These are phyloP conservation scores for Agonopterix alstromeriana DNA, from an alignment of 2,888 invertebrate genomes.

Conservation along the genomic window DNA sequence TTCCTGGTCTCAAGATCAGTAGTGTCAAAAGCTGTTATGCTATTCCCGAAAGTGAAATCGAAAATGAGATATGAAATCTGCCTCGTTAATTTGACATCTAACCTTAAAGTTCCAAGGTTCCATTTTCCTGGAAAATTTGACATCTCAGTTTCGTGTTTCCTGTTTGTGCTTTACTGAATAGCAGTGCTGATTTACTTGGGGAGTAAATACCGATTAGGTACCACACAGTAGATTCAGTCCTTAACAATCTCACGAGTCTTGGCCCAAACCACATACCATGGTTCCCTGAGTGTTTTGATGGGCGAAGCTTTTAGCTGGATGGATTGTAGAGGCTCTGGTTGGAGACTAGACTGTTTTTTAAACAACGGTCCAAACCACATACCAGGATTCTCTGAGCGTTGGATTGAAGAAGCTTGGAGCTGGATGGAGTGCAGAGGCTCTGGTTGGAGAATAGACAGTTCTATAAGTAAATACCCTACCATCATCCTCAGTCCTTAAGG, in stretches of 20 bases:
- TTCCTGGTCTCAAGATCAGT: too few species aligned
- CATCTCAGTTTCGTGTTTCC: too few species aligned
- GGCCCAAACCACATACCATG: conserved; percentile 25
- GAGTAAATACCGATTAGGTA: too few species aligned
- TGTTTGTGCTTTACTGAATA: too few species aligned
- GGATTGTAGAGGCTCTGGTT: conserved; percentile 8
- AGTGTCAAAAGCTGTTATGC: too few species aligned
- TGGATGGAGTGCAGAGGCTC: conserved; percentile 11
- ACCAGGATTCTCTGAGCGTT: conserved; percentile 20
- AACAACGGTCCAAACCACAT: conserved; percentile 82
- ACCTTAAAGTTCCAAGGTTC: too few species aligned
- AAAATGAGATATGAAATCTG: too few species aligned
- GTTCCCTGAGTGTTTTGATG: conserved; percentile 10
- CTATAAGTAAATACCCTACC: conserved; percentile 19
- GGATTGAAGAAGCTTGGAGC: conserved; percentile 21
- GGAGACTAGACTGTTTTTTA: conserved; percentile 9
- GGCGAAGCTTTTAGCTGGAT: conserved; percentile 21
- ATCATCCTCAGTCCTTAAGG: conserved; percentile 50
- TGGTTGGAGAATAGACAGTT: conserved; percentile 16
- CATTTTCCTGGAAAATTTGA: too few species aligned
- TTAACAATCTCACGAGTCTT: background rate
- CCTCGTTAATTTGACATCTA: too few species aligned
- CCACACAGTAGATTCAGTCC: too few species aligned
- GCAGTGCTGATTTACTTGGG: too few species aligned
- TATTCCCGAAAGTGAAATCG: too few species aligned